Base-by-base conservation (phyloP, 2,888 invertebrate genomes). In the Microchrysa polita region DNA sequence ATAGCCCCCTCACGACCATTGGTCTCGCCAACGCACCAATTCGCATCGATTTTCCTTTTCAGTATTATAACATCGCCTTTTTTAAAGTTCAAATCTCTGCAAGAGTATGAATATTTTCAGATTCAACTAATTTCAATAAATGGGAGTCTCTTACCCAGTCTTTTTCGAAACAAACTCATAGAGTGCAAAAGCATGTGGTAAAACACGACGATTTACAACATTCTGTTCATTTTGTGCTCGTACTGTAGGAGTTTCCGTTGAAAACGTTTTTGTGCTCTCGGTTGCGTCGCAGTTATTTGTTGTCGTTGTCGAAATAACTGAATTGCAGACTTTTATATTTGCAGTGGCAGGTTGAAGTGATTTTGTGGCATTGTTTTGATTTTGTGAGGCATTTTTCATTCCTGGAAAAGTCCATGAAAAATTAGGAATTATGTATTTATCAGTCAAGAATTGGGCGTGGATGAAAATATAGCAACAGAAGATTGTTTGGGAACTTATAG, bases 121-220 rank as follows among this genome's bases (percentile, higher is more conserved):
- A 34, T 34, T 34, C 7, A 34, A 34, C 27, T 34, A 34, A 34
- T 7, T 34, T 34, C n/a, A 7, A 7, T 34, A 34, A 34, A 34
- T 34, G 27, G 7, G 27, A 34, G 12, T 23, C 34, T 40, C 59
- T 83, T 86, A 94, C 94, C 92, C 93, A 59, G 91, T 88, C 83
- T 95, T 95, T 84, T 92, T 92, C 12, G 94, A 93, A 74, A 91
- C 88, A 83, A 93, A 97, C 83, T 95, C 94, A 83, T 94, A 94
- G 77, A 96, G 87, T 52, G 96, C 96, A 82, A 93, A 90, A 10
- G 94, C 96, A 86, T 94, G 94, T n/a, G 95, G 94, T 7, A 78
- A 74, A 61, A 74, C 67, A 1, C 72, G 67, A 23, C 67, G 27
- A 63, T 71, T 73, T 53, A 61, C 22, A 10, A 23, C 27, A 55